Conservation (phyloP, 1,140 invertebrate species). For the Drosophila lini region DNA sequence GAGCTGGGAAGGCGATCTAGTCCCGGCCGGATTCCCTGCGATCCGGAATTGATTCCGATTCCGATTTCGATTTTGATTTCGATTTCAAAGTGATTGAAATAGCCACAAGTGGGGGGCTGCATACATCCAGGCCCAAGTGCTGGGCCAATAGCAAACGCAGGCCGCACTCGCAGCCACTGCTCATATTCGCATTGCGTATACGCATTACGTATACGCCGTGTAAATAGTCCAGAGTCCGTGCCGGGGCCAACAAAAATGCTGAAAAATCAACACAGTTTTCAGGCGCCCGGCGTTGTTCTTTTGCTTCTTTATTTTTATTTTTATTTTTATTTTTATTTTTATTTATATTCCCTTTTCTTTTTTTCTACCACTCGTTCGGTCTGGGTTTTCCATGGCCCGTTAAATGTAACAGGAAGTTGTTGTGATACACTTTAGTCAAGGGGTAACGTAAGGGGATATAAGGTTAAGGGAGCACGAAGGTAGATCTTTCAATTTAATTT, state of each 20-base stretch:
- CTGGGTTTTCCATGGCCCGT: constrained; percentile 14
- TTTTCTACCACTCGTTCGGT: constrained; percentile 18
- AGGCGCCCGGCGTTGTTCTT: constrained; percentile 19
- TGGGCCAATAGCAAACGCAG: constrained; percentile 17
- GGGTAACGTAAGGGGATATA: background rate
- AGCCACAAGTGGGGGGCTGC: background rate
- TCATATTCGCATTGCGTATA: constrained; percentile 25
- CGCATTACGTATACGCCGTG: constrained; percentile 39
- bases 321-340: constrained; percentile 8
- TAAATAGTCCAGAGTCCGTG: constrained; percentile 21
- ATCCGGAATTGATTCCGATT: constrained; percentile 6
- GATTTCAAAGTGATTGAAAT: background rate
- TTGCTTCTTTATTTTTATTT: constrained; percentile 6
- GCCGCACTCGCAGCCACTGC: background rate
- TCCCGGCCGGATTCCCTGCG: background rate
- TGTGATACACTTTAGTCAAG: constrained; percentile 2
- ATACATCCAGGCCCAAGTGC: constrained; percentile 18
- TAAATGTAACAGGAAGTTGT: constrained; percentile 25
- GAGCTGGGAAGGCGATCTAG: constrained; percentile 9
- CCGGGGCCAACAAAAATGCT: constrained; percentile 24
- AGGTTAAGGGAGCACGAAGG: accelerated
- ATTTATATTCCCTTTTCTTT: constrained; percentile 4
- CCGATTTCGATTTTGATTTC: background rate
- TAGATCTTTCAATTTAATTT: no score
- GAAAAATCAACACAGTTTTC: constrained; percentile 59